phyloP scores from a whole-genome alignment of 2,113 vertebrate species.

The Sylvia atricapilla region DNA sequence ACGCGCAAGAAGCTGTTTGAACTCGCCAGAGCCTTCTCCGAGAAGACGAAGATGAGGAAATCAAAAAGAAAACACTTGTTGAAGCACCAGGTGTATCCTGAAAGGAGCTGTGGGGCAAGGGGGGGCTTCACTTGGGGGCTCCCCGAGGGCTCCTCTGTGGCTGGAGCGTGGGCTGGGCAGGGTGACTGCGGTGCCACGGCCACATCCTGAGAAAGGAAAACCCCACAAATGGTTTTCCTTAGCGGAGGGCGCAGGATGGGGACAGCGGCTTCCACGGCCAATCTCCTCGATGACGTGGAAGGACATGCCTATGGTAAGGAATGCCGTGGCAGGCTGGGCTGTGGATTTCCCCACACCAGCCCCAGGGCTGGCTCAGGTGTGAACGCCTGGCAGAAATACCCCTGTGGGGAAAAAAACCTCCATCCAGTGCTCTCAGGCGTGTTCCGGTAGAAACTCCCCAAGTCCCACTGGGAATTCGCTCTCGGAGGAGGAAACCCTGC shows the following conservation, averaged over 20 bases:
- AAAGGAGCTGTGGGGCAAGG: background rate
- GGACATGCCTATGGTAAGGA: slow-evolving; percentile 86
- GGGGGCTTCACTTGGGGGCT: background rate
- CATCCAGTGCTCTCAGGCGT: background rate
- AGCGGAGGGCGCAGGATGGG: slow-evolving; percentile 75
- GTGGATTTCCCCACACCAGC: background rate
- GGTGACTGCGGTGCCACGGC: rapidly evolving
- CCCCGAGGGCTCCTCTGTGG: background rate
- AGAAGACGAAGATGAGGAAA: slow-evolving; percentile 95
- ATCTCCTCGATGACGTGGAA: slow-evolving; percentile 91
- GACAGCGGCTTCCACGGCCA: slow-evolving; percentile 90
- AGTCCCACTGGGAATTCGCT: background rate
- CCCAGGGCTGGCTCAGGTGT: background rate
- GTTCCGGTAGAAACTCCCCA: background rate
- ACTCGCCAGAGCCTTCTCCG: slow-evolving; percentile 92
- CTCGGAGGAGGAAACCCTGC: background rate
- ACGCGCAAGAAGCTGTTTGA: slow-evolving; percentile 96
- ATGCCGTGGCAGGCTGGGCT: background rate
- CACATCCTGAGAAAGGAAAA: background rate
- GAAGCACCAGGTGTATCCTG: slow-evolving; percentile 95
- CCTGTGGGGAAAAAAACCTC: background rate
- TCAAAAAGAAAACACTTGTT: slow-evolving; percentile 87
- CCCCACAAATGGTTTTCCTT: slow-evolving; percentile 54
- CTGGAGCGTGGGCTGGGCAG: background rate
- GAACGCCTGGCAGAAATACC: rapidly evolving